Evolutionary conservation across 92 coral and sea anemone genomes (phyloP).

Genomic region (Epizoanthus ramosus): DNA sequence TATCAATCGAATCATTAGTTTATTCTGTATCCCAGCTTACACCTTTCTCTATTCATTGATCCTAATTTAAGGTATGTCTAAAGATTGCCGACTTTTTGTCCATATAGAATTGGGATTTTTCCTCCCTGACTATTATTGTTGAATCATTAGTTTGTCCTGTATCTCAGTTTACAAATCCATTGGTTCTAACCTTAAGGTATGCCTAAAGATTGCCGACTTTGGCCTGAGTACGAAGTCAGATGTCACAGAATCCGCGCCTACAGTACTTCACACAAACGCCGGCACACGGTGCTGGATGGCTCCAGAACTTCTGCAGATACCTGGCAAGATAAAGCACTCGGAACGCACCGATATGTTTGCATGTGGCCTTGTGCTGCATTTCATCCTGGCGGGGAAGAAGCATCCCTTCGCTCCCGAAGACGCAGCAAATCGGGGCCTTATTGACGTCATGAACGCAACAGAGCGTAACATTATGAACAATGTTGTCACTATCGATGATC

Average conservation of each 20-base stretch:
- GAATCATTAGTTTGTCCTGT: too few relatives aligned
- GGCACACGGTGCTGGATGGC: conserved; percentile 65
- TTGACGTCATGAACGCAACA: conserved; percentile 39
- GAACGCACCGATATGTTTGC: conserved; percentile 39
- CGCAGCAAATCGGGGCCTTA: conserved; percentile 17
- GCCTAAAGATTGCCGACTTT: conserved; percentile 58
- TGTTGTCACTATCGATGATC: background rate
- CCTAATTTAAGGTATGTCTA: too few relatives aligned
- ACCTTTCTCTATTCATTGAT: too few relatives aligned
- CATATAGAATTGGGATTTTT: too few relatives aligned
- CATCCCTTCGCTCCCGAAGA: conserved; percentile 42
- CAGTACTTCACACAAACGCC: conserved; percentile 40
- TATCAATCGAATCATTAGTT: too few relatives aligned
- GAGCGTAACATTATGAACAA: conserved; percentile 40
- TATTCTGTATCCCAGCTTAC: too few relatives aligned
- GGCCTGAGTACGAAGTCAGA: conserved; percentile 52
- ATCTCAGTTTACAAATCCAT: background rate
- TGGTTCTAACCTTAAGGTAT: background rate
- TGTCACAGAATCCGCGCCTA: background rate
- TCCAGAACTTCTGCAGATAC: conserved; percentile 45
- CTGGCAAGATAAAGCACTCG: conserved; percentile 26
- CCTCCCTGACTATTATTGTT: too few relatives aligned
- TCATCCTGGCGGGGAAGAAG: conserved; percentile 23
- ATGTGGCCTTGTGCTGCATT: conserved; percentile 38
- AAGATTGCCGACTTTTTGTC: too few relatives aligned